phyloP scores from a whole-genome alignment of 37 sponge, comb jelly and placozoan genomes.

The Ianthella basta region DNA sequence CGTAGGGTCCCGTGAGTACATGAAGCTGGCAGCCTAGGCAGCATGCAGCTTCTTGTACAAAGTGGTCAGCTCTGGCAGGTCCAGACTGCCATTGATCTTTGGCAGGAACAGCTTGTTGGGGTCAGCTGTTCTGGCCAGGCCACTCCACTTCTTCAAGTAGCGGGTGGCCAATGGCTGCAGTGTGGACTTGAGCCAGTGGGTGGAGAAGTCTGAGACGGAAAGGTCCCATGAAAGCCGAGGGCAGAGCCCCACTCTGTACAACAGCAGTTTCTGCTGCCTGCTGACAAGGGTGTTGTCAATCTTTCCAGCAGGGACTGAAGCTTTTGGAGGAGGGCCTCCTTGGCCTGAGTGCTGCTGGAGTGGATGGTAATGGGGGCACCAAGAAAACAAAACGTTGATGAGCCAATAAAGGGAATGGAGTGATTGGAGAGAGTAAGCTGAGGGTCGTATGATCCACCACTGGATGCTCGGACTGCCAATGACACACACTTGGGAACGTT shows the following conservation, averaged over 20 bases:
- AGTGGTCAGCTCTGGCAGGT: background rate
- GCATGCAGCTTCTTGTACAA: background rate
- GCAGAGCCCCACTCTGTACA: background rate
- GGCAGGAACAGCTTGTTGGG: background rate
- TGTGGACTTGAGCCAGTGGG: background rate
- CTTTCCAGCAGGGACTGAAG: background rate
- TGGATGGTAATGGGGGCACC: background rate
- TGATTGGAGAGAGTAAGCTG: background rate
- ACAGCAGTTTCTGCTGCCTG: background rate
- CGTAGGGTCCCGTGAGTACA: background rate
- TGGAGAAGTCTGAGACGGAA: background rate
- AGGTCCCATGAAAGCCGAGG: background rate
- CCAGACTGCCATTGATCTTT: background rate
- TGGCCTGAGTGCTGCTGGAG: background rate
- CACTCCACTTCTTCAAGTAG: background rate
- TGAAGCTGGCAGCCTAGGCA: conserved; percentile 1
- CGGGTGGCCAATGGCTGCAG: background rate
- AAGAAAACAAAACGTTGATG: background rate
- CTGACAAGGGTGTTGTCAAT: background rate
- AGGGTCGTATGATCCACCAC: conserved; percentile 18
- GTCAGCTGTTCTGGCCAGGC: background rate
- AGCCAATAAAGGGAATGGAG: conserved; percentile 24
- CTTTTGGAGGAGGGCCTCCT: background rate
- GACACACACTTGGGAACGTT: conserved; percentile 32
- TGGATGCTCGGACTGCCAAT: conserved; percentile 28